Conservation (phyloP, 2,797 vertebrate genomes). For the Gila robusta region DNA sequence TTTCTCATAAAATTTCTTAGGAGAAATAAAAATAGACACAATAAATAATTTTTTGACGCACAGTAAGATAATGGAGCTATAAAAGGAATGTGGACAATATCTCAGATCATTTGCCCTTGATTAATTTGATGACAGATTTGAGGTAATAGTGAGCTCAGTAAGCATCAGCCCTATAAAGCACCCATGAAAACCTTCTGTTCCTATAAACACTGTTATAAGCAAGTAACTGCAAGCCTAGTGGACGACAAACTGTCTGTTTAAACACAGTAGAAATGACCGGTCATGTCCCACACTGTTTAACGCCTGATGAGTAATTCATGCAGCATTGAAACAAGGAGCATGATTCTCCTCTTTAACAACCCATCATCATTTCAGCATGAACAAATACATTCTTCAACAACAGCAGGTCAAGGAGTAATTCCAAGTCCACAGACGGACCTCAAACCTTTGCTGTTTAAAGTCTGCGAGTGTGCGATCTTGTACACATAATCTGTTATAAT, state of each 20-base stretch:
- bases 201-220: neutral
- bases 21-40: slow-evolving; percentile 15
- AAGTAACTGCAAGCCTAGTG: neutral
- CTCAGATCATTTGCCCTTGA: neutral
- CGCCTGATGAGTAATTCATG: neutral
- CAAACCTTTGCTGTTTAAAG: neutral
- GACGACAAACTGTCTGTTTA: neutral
- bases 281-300: neutral
- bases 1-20: neutral
- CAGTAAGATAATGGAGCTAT: neutral
- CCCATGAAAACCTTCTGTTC: slow-evolving; percentile 12
- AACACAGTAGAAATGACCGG: neutral
- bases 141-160: neutral
- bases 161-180: neutral
- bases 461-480: neutral
- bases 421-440: neutral
- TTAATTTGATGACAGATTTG: neutral
- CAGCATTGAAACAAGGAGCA: neutral
- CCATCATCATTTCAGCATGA: slow-evolving; percentile 18
- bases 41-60: neutral
- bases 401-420: slow-evolving; percentile 22
- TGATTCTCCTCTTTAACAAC: slow-evolving; percentile 26
- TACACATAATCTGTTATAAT: slow-evolving; percentile 2
- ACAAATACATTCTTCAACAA: slow-evolving; percentile 44
- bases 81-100: neutral